Conservation (phyloP, 53 echinoderm and acorn worm species). For the Echinarachnius parma region DNA sequence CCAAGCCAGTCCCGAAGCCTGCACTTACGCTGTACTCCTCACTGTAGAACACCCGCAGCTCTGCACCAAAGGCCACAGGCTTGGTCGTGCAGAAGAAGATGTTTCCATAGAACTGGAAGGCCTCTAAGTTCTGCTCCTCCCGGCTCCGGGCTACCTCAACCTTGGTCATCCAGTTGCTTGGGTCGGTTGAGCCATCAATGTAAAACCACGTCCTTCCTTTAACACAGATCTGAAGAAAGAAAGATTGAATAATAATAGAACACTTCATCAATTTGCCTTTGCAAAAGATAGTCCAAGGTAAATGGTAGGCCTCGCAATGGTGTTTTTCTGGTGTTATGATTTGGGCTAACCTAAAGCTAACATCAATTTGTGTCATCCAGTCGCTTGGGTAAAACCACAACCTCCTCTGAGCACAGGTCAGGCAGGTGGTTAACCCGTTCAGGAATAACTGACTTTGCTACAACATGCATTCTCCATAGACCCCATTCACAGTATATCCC, state of each 20-base stretch:
- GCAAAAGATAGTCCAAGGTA: too few species aligned
- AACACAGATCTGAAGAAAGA: conserved; percentile 12
- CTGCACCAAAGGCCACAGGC: conserved; percentile 9
- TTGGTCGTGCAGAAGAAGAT: conserved; percentile 36
- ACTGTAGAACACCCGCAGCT: conserved; percentile 34
- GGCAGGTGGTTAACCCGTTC: too few species aligned
- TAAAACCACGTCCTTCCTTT: conserved; percentile 29
- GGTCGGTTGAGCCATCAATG: conserved; percentile 11
- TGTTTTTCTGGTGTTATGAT: too few species aligned
- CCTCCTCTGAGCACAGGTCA: too few species aligned
- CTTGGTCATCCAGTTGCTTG: conserved; percentile 26
- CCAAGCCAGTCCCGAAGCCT: conserved; percentile 13
- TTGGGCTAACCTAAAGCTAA: too few species aligned
- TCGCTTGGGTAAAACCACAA: too few species aligned
- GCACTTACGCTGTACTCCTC: conserved; percentile 3
- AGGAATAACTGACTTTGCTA: too few species aligned
- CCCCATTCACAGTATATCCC: too few species aligned
- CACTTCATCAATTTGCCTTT: too few species aligned
- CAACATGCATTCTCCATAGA: too few species aligned
- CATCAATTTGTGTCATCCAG: too few species aligned
- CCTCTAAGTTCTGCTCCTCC: conserved; percentile 29
- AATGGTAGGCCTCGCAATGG: too few species aligned
- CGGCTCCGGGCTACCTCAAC: conserved; percentile 30
- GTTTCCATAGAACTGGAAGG: conserved; percentile 28
- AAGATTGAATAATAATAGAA: neutral